Conservation (phyloP, 2,113 vertebrate genomes). For the Nesogale talazaci region DNA sequence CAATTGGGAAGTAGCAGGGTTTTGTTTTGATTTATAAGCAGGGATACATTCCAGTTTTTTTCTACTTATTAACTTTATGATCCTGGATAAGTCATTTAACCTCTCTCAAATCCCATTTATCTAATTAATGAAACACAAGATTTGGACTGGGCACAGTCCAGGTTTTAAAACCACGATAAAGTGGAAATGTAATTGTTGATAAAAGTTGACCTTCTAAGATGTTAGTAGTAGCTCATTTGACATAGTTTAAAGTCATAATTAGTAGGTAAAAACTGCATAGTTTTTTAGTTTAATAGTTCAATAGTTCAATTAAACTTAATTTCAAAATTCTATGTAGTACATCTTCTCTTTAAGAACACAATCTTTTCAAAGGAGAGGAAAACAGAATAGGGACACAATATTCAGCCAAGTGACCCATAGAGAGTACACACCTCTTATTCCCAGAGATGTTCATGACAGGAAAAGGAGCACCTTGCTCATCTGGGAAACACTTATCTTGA, state of each 20-base stretch:
- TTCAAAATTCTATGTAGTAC: not conserved
- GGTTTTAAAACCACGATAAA: not conserved
- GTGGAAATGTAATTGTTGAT: not conserved
- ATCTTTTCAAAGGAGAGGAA: not conserved
- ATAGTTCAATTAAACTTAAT: not conserved
- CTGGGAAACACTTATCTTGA: not conserved
- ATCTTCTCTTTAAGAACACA: not conserved
- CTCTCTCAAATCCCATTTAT: not conserved
- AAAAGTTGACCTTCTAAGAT: not conserved
- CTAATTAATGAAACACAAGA: constrained; percentile 21
- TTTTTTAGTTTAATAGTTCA: too few species aligned
- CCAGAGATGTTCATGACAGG: not conserved
- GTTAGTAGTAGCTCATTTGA: not conserved
- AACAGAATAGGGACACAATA: not conserved
- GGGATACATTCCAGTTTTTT: not conserved
- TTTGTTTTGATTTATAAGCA: not conserved
- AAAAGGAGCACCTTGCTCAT: not conserved
- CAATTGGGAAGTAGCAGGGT: not conserved
- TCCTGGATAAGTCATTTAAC: not conserved
- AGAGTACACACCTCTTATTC: not conserved
- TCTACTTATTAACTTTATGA: not conserved
- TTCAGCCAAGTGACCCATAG: too few species aligned
- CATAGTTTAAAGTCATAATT: not conserved
- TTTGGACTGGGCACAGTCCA: not conserved
- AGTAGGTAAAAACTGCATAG: too few species aligned